phyloP scores from a whole-genome alignment of 2,113 vertebrate species.

The Uropsilus gracilis region DNA sequence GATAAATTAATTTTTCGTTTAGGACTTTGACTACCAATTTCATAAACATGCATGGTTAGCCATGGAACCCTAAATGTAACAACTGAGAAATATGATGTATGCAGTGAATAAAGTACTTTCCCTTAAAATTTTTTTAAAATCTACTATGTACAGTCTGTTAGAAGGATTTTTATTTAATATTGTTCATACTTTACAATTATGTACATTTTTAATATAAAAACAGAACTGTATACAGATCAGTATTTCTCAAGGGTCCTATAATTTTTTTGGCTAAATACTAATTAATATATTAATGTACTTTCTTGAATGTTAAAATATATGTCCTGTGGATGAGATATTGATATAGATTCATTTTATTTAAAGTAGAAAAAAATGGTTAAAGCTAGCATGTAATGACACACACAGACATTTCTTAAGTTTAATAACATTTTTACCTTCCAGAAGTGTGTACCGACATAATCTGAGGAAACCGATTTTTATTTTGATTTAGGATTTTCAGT shows the following conservation, averaged over 20 bases:
- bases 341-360: conserved; percentile 72
- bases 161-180: conserved; percentile 27
- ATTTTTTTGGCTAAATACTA: conserved; percentile 46
- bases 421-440: conserved; percentile 64
- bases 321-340: conserved; percentile 61
- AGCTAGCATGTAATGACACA: conserved; percentile 55
- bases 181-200: neutral
- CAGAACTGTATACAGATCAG: neutral
- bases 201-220: conserved; percentile 45
- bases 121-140: conserved; percentile 27
- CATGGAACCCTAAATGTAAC: conserved; percentile 50
- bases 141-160: neutral
- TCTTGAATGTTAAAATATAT: conserved; percentile 53
- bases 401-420: conserved; percentile 52
- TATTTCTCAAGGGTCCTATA: neutral
- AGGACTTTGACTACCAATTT: conserved; percentile 37
- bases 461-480: conserved; percentile 55
- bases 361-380: conserved; percentile 58
- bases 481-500: conserved; percentile 70
- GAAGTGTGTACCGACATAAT: conserved; percentile 49
- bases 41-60: conserved; percentile 63
- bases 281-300: conserved; percentile 37
- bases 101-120: conserved; percentile 56
- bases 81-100: conserved; percentile 52
- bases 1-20: conserved; percentile 53